Base-by-base conservation (phyloP, 2,797 vertebrate species). In the Hoplostethus atlanticus region DNA sequence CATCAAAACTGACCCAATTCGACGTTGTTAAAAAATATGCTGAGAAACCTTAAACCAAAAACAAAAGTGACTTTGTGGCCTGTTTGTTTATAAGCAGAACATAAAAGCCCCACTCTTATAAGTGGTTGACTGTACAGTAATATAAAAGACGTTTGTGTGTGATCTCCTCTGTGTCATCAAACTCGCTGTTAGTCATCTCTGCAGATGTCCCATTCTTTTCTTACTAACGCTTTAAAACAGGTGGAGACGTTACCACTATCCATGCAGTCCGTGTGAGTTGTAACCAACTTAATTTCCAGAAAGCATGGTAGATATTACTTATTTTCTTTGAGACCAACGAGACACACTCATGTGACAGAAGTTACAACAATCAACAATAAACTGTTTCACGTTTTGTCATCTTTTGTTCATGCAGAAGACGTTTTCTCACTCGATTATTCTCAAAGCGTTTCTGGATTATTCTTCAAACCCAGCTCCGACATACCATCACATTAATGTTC, bases 1-100 rank as follows among this genome's bases (percentile, higher is more conserved):
- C 28, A 77, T 82, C 70, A 85, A 79, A 80, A 78, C 74, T 64
- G 66, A 73, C 70, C 54, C 42, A 36, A 79, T 83, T 89, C 82
- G 60, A 83, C 59, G 76, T 81, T 47, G 13, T 51, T 36, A 46
- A 76, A 53, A 70, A 73, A 85, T 70, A 54, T 34, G 13, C n/a
- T 63, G 46, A 31, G 36, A 51, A 46, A 78, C 47, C 1, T 50
- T 9, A 46, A 81, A 66, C 51, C 17, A 46, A 16, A 64, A 63
- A 73, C 21, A 71, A 75, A 76, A 63, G 55, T 76, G 51, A 47
- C 71, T 73, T 16, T 69, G 38, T 67, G 80, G 70, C 46, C 67
- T 77, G 7, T 8, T 8, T 40, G 38, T 36, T 85, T 73, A 74
- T 80, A 68, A 72, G 56, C 58, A 75, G 62, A 60, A 81, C 74